Evolutionary conservation across 2,797 vertebrate species (phyloP), one percentile per base, ranked within the genome.

Genomic region (Huso huso): DNA sequence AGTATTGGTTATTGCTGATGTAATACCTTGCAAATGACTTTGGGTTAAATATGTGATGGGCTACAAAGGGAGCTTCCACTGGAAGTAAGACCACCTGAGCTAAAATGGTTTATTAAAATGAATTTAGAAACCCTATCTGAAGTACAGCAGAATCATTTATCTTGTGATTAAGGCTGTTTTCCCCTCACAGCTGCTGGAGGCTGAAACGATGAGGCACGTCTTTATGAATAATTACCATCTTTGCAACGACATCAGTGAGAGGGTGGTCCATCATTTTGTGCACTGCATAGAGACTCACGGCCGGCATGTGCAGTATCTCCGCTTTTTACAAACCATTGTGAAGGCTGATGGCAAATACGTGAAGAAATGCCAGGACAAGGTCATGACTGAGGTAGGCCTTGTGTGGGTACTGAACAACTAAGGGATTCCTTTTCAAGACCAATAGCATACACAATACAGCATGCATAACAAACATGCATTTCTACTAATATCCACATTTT

Each of bases 301-400:
- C 7, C 88, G 92, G 62, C 93, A 94, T 0, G 95, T 98, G 69
- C 88, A 93, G 71, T 99, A 96, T 82, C 90, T 99, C 69, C 83
- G 83, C 37, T 98, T 99, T 72, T 78, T 99, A 73, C 93, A 96
- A 71, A 99, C 95, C 10, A 94, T 98, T 6, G 96, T 99, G 2
- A 97, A 95, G 74, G 93, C 94, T 0, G 95, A 99, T 13, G 93
- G 94, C 52, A 98, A 96, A 78, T 97, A 96, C 0, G 94, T 97
- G 67, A 99, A 99, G 80, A 99, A 99, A 69, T 95, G 96, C 82
- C 97, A 99, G 82, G 96, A 99, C 77, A 97, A 96, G 87, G 94
- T 99, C 53, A 99, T 99, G 97, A 98, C 94, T 0, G 97, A 99
- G 95, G 97, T 99, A 71, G 70, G 58, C 2, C 23, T 37, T 37